Percentiles rank a stretch among this genome's conserved stretches.
phyloP scores from a whole-genome alignment of 1,140 invertebrate species.

The Drosophila subpulchrella region DNA sequence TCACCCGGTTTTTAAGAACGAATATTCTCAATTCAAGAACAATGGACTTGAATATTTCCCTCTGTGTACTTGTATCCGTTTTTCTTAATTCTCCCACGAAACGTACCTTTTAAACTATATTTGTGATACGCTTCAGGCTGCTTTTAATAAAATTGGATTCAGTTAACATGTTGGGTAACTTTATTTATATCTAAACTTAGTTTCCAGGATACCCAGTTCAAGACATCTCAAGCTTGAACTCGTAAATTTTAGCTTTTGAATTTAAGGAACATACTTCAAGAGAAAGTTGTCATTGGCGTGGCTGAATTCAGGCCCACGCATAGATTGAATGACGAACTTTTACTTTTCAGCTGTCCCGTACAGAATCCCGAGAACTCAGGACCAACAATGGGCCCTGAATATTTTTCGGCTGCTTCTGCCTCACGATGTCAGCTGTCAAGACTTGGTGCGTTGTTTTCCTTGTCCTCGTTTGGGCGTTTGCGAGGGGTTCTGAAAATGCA shows the following conservation, averaged over 20 bases:
- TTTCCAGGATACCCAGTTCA: no score
- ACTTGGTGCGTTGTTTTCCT: conserved; percentile 39
- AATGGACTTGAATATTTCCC: no score
- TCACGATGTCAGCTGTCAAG: conserved; percentile 39
- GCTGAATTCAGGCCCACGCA: conserved; percentile 58
- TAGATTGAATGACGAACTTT: conserved; percentile 75
- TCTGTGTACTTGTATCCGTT: no score
- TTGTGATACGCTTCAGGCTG: no score
- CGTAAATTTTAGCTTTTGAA: conserved; percentile 13
- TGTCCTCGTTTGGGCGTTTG: conserved; percentile 12
- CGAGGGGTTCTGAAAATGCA: conserved; percentile 41
- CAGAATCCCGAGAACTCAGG: conserved; percentile 15
- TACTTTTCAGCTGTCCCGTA: conserved; percentile 55
- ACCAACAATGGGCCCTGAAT: conserved; percentile 50
- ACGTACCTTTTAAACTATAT: no score
- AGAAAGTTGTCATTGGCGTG: conserved; percentile 40
- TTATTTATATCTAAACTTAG: background rate
- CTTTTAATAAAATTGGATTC: no score
- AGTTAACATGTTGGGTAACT: no score
- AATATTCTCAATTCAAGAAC: no score
- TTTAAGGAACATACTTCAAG: conserved; percentile 22
- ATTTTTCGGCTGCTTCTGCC: conserved; percentile 54
- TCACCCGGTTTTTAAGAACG: no score
- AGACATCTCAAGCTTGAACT: background rate
- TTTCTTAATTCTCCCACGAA: no score